These are phyloP conservation scores for Odontesthes bonariensis DNA, from an alignment of 2,113 vertebrate species.

Conservation along the genomic window DNA sequence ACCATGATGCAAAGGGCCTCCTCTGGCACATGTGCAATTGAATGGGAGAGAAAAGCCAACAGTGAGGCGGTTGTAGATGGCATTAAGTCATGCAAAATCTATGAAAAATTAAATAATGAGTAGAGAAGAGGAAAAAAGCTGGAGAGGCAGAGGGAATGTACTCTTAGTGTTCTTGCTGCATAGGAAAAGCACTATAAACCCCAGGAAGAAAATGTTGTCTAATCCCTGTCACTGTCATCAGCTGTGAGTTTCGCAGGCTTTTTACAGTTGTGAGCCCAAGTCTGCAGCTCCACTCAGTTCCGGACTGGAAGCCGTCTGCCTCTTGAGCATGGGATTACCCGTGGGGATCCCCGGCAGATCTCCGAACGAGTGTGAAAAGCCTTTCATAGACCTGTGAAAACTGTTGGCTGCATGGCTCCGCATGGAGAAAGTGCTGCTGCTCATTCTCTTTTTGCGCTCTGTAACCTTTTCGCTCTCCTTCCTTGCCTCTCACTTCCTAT, in stretches of 20 bases:
- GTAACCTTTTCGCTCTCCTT: constrained; percentile 56
- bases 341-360: constrained; percentile 32
- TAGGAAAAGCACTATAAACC: constrained; percentile 38
- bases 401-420: constrained; percentile 48
- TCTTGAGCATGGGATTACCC: constrained; percentile 43
- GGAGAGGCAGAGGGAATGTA: constrained; percentile 24
- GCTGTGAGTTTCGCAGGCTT: constrained; percentile 34
- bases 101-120: neutral
- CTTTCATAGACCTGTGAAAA: constrained; percentile 65
- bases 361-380: constrained; percentile 66
- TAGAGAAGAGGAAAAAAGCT: constrained; percentile 25
- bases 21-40: constrained; percentile 20
- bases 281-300: constrained; percentile 37
- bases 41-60: constrained; percentile 14
- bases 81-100: constrained; percentile 25
- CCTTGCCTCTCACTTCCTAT: constrained; percentile 59
- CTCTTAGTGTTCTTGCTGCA: constrained; percentile 27
- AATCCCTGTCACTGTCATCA: constrained; percentile 46
- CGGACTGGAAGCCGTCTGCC: constrained; percentile 36
- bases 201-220: constrained; percentile 29
- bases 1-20: constrained; percentile 20
- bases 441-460: constrained; percentile 43
- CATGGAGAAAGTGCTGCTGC: constrained; percentile 51
- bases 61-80: constrained; percentile 14
- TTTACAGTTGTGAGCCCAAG: constrained; percentile 30